Evolutionary conservation across 2,888 invertebrate species (phyloP).

Genomic region (Notodonta ziczac): DNA sequence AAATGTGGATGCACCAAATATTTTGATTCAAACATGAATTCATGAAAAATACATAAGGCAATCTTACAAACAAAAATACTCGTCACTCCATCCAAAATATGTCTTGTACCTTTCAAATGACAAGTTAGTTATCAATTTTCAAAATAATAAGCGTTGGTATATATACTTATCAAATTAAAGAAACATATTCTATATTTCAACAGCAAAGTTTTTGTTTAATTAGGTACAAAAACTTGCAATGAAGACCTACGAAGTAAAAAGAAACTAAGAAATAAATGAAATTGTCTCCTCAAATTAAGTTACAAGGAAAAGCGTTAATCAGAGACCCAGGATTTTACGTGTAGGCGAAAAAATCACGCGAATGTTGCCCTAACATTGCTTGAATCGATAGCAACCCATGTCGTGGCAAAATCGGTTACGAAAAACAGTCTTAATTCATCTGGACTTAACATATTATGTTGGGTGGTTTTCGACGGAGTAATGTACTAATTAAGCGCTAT

Average conservation of each 20-base stretch:
- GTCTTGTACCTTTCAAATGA: too few relatives aligned
- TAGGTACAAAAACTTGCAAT: too few relatives aligned
- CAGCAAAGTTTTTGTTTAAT: not conserved
- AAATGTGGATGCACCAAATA: conserved; percentile 29
- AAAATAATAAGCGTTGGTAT: too few relatives aligned
- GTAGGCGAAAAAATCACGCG: conserved; percentile 9
- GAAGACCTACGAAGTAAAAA: not conserved
- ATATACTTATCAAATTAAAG: too few relatives aligned
- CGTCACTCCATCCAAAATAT: too few relatives aligned
- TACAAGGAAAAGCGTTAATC: conserved; percentile 11
- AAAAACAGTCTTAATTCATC: conserved; percentile 18
- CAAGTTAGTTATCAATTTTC: too few relatives aligned
- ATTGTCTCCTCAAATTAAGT: not conserved
- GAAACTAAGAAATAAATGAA: not conserved
- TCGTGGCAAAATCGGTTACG: conserved; percentile 11
- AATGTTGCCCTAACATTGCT: conserved; percentile 6
- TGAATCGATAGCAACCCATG: conserved; percentile 14
- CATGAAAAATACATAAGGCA: too few relatives aligned
- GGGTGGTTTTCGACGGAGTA: not conserved
- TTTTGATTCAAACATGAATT: not conserved
- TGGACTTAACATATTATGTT: not conserved
- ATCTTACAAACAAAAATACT: too few relatives aligned
- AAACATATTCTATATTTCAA: too few relatives aligned
- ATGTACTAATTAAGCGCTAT: not conserved
- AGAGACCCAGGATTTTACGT: conserved; percentile 7